Percentiles rank a stretch among this genome's conserved stretches.
Evolutionary conservation across 2,888 invertebrate species (phyloP).

Genomic region (Tipula lateralis): DNA sequence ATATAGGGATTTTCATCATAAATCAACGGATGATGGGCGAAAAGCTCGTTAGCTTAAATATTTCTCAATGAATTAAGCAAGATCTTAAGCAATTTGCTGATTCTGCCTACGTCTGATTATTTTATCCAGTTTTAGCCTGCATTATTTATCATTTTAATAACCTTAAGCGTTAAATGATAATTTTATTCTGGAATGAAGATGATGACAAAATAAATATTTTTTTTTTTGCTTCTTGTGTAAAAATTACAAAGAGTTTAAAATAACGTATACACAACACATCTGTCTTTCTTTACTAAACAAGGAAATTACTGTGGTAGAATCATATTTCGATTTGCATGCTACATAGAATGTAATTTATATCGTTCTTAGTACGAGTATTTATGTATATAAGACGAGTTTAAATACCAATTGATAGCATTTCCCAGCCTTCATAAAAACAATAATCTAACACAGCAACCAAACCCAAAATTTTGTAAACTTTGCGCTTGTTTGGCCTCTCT

Average conservation of each 20-base stretch:
- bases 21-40: background rate
- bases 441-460: background rate
- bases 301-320: background rate
- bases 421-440: background rate
- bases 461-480: background rate
- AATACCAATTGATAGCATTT: background rate
- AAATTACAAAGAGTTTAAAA: background rate
- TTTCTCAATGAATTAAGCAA: background rate
- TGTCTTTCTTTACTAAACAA: background rate
- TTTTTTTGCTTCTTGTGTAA: background rate
- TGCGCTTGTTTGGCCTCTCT: background rate
- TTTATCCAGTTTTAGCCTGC: background rate
- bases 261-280: background rate
- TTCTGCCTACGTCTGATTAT: background rate
- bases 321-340: background rate
- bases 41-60: background rate
- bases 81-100: background rate
- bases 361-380: background rate
- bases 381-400: background rate
- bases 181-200: slow-evolving; percentile 19
- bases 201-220: background rate
- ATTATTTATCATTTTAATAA: background rate
- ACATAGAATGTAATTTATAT: too few species aligned
- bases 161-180: background rate
- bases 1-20: background rate